These are phyloP conservation scores for Allobates femoralis DNA, from an alignment of 2,797 vertebrate species.

Conservation along the genomic window DNA sequence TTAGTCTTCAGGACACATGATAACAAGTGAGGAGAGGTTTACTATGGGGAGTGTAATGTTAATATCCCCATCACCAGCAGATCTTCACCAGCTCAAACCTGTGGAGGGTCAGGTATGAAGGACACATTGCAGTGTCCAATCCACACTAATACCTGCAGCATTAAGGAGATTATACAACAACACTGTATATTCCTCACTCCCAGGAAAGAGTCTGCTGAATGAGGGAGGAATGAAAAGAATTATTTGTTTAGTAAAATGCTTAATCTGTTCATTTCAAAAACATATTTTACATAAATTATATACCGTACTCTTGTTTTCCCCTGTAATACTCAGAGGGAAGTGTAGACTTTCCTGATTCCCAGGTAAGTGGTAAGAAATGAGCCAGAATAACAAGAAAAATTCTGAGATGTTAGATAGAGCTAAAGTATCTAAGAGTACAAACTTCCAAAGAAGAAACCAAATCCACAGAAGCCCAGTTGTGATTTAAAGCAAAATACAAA, in stretches of 20 bases:
- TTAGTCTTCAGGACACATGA: slow-evolving; percentile 37
- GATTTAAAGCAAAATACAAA: no score
- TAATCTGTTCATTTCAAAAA: slow-evolving; percentile 18
- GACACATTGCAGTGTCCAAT: slow-evolving; percentile 83
- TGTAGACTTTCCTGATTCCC: no score
- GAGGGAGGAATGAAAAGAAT: slow-evolving; percentile 51
- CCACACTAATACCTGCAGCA: slow-evolving; percentile 85
- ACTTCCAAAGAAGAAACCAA: no score
- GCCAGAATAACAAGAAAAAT: no score
- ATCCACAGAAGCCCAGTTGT: no score
- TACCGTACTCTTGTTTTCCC: neutral
- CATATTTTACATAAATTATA: neutral
- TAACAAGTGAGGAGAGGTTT: slow-evolving; percentile 70
- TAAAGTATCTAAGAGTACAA: no score
- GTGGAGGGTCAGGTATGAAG: slow-evolving; percentile 79
- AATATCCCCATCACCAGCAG: slow-evolving; percentile 71
- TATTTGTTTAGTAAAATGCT: slow-evolving; percentile 28
- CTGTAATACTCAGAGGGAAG: no score
- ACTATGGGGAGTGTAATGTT: slow-evolving; percentile 69
- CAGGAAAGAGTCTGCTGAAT: slow-evolving; percentile 36
- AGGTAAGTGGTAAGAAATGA: no score
- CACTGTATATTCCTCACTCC: slow-evolving; percentile 64
- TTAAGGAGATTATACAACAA: slow-evolving; percentile 89
- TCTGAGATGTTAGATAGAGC: no score
- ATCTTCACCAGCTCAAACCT: slow-evolving; percentile 65